Conservation (phyloP, 92 coral and sea anemone genomes). For the Heteractis magnifica region DNA sequence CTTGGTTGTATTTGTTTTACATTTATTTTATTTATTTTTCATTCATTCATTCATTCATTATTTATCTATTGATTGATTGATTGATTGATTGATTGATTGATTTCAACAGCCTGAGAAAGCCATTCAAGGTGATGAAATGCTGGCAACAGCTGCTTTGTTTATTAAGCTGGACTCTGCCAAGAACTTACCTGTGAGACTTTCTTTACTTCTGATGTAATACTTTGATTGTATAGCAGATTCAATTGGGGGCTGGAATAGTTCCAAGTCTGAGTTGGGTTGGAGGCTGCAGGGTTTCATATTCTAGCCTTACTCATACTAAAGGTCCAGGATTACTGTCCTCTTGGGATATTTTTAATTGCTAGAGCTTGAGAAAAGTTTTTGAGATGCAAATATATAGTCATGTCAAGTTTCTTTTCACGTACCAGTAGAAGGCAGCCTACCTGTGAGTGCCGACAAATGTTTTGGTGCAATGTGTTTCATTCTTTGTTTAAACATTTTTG, state of each 20-base stretch:
- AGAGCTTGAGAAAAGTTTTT: too few species aligned
- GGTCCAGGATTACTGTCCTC: too few species aligned
- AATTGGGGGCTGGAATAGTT: not conserved
- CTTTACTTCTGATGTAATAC: not conserved
- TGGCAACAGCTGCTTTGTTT: slow-evolving; percentile 92
- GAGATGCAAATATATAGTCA: too few species aligned
- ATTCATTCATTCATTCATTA: too few species aligned
- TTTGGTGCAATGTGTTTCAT: not conserved
- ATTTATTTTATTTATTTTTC: not conserved
- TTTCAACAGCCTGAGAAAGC: slow-evolving; percentile 73
- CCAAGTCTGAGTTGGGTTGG: too few species aligned
- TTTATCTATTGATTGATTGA: not conserved
- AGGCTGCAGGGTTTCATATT: too few species aligned
- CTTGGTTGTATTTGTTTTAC: too few species aligned
- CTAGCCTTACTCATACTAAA: too few species aligned
- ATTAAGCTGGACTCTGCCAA: slow-evolving; percentile 97
- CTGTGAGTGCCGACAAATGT: too few species aligned
- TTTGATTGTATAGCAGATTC: not conserved
- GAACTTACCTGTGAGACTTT: slow-evolving; percentile 82
- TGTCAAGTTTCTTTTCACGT: not conserved
- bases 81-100: not conserved
- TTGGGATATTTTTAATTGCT: too few species aligned
- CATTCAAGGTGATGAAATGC: slow-evolving; percentile 76
- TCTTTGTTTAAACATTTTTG: not conserved
- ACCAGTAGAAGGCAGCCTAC: not conserved